A percentile compares a stretch with the other conserved stretches of the same genome.
These are phyloP conservation scores for Porites evermanni DNA, from an alignment of 92 coral and sea anemone species.

Conservation along the genomic window DNA sequence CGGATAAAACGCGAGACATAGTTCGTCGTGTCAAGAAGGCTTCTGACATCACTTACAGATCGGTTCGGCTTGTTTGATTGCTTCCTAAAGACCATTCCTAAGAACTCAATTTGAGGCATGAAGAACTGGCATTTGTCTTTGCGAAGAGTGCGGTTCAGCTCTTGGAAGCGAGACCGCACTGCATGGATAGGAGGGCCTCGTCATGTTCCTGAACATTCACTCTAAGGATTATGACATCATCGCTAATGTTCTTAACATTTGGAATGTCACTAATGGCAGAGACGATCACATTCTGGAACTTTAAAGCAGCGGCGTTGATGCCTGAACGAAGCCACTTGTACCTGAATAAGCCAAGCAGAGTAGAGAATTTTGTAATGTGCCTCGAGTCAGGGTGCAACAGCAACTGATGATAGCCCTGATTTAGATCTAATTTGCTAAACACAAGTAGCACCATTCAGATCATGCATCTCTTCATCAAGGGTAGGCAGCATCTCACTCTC, in stretches of 20 bases:
- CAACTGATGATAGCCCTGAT: too few relatives aligned
- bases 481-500: slow-evolving; percentile 73
- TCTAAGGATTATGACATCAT: slow-evolving; percentile 52
- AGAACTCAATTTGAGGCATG: slow-evolving; percentile 45
- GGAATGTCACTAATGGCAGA: too few relatives aligned
- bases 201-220: slow-evolving; percentile 51
- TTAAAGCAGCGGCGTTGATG: too few relatives aligned
- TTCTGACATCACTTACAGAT: slow-evolving; percentile 51
- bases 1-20: slow-evolving; percentile 51
- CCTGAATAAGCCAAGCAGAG: too few relatives aligned
- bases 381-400: too few relatives aligned
- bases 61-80: too few relatives aligned
- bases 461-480: background rate
- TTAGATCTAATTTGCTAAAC: too few relatives aligned
- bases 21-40: slow-evolving; percentile 62
- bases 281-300: too few relatives aligned
- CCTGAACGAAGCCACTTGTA: too few relatives aligned
- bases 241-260: slow-evolving; percentile 29
- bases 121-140: slow-evolving; percentile 48
- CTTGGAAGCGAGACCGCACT: slow-evolving; percentile 31
- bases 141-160: slow-evolving; percentile 48
- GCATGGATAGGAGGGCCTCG: slow-evolving; percentile 55
- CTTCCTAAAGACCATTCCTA: slow-evolving; percentile 35
- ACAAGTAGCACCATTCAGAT: too few relatives aligned
- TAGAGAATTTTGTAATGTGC: too few relatives aligned